Percentiles rank a stretch among this genome's conserved stretches.
These are phyloP conservation scores for Alcedo quadribrachys DNA, from an alignment of 2,797 vertebrate genomes.

Conservation along the genomic window DNA sequence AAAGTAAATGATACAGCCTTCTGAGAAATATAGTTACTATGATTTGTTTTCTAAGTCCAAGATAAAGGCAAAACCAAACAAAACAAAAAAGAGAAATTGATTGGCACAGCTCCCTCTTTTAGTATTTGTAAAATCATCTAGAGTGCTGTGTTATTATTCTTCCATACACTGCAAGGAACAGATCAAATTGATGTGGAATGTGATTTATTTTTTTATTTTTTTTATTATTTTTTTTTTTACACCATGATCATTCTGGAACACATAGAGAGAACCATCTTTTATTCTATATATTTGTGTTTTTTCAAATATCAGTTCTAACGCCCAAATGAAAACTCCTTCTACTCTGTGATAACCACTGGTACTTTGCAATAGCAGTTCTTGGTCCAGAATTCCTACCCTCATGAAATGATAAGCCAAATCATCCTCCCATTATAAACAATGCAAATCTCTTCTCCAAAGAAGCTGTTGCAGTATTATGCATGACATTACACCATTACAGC, in stretches of 20 bases:
- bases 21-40: slow-evolving; percentile 69
- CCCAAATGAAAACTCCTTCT: not conserved
- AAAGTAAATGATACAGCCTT: slow-evolving; percentile 79
- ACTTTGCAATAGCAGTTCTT: not conserved
- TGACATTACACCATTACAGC: not conserved
- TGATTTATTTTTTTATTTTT: too few relatives aligned
- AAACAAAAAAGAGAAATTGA: slow-evolving; percentile 65
- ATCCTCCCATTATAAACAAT: not conserved
- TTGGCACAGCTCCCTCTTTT: slow-evolving; percentile 63
- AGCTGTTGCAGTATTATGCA: not conserved
- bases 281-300: not conserved
- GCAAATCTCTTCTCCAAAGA: not conserved
- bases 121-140: slow-evolving; percentile 57
- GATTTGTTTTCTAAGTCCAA: slow-evolving; percentile 76
- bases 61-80: slow-evolving; percentile 71
- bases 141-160: slow-evolving; percentile 2
- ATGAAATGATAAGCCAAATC: not conserved
- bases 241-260: not conserved
- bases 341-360: not conserved
- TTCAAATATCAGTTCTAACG: not conserved
- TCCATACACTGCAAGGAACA: not conserved
- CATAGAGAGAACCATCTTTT: not conserved
- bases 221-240: not conserved
- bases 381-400: not conserved
- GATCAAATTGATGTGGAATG: not conserved